A percentile compares a stretch with the other conserved stretches of the same genome.
These are phyloP conservation scores for Theocolax elegans DNA, from an alignment of 1,140 invertebrate genomes.

Conservation along the genomic window DNA sequence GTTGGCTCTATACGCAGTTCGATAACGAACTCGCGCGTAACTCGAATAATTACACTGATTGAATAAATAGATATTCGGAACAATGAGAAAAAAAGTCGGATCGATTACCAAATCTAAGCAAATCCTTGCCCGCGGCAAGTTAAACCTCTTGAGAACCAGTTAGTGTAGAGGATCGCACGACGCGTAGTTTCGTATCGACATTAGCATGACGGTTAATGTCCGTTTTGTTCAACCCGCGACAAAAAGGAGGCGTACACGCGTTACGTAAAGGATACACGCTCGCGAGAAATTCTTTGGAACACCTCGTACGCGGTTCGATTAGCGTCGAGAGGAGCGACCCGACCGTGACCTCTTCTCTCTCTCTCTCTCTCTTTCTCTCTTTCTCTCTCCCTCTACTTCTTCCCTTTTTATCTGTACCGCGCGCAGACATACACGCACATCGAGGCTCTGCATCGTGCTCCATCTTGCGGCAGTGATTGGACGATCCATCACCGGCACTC, in stretches of 20 bases:
- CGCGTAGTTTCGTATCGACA: background rate
- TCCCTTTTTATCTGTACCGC: constrained; percentile 48
- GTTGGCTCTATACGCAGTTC: background rate
- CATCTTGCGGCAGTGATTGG: constrained; percentile 70
- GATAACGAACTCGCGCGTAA: background rate
- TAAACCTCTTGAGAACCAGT: background rate
- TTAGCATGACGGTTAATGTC: constrained; percentile 8
- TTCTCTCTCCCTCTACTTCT: constrained; percentile 39
- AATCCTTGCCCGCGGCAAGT: background rate
- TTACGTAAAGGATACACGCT: background rate
- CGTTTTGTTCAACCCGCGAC: background rate
- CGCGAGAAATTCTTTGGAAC: background rate
- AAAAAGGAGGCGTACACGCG: background rate
- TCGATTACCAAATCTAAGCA: too few species aligned
- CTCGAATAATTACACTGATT: constrained; percentile 21
- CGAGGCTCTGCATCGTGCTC: constrained; percentile 58
- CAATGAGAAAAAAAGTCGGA: constrained; percentile 1
- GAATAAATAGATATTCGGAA: background rate
- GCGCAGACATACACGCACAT: constrained; percentile 48
- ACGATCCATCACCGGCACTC: constrained; percentile 67
- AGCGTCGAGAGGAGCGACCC: constrained; percentile 65
- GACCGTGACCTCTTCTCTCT: constrained; percentile 64
- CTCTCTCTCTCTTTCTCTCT: constrained; percentile 45
- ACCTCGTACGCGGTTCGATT: constrained; percentile 58
- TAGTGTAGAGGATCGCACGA: background rate